A percentile compares a stretch with the other conserved stretches of the same genome.
phyloP scores from a whole-genome alignment of 2,113 vertebrate genomes.

The Thunnus thynnus region DNA sequence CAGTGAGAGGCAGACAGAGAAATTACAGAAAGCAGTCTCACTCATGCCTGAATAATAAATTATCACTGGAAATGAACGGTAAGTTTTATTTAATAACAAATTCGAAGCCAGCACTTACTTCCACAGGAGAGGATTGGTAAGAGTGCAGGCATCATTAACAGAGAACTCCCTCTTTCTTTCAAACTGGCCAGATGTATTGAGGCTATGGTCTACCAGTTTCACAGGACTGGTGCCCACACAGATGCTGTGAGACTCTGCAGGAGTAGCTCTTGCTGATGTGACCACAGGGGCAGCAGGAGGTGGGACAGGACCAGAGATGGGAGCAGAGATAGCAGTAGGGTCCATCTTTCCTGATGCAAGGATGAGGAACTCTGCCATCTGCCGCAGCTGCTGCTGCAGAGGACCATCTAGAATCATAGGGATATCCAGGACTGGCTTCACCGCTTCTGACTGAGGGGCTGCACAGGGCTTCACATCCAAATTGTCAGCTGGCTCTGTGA shows the following conservation, averaged over 20 bases:
- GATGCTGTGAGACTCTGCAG: constrained; percentile 55
- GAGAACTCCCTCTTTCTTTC: constrained; percentile 73
- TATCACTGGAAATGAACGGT: not conserved
- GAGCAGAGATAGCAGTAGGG: not conserved
- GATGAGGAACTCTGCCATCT: constrained; percentile 84
- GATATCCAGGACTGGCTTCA: constrained; percentile 36
- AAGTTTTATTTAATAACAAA: not conserved
- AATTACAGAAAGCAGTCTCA: not conserved
- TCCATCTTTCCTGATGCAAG: constrained; percentile 75
- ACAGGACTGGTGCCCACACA: constrained; percentile 76
- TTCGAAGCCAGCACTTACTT: constrained; percentile 75
- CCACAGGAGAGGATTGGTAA: constrained; percentile 84
- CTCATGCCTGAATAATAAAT: not conserved
- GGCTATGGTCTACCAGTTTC: constrained; percentile 62
- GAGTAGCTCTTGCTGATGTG: constrained; percentile 4
- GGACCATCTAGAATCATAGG: constrained; percentile 65
- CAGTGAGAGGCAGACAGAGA: not conserved
- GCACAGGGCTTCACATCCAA: not conserved
- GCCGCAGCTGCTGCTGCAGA: constrained; percentile 83
- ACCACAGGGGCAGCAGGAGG: not conserved
- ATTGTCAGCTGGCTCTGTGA: constrained; percentile 10
- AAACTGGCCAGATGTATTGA: constrained; percentile 83
- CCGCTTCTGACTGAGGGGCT: not conserved
- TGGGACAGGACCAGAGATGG: constrained; percentile 2
- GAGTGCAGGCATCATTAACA: constrained; percentile 78